Conservation (phyloP, 2,888 invertebrate genomes). For the Lomographa bimaculata region DNA sequence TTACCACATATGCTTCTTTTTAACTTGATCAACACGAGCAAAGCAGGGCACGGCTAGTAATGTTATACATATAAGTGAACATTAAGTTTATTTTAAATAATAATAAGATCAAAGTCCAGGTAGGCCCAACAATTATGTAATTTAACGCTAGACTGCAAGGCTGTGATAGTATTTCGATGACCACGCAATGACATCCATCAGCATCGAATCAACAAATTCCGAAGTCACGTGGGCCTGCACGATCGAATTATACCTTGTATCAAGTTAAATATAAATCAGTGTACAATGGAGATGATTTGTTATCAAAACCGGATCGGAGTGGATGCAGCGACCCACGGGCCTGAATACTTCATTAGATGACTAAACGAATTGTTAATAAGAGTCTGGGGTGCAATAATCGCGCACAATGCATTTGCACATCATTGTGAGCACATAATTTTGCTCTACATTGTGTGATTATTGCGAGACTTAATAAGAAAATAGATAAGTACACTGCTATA, state of each 20-base stretch:
- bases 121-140: too few species aligned
- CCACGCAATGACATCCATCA: neutral
- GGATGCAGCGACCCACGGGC: constrained; percentile 32
- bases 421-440: constrained; percentile 32
- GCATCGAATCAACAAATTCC: neutral
- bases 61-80: too few species aligned
- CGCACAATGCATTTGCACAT: constrained; percentile 56
- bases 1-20: too few species aligned
- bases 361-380: constrained; percentile 64
- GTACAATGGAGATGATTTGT: constrained; percentile 62
- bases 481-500: too few species aligned
- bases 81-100: too few species aligned
- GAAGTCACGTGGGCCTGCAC: constrained; percentile 2
- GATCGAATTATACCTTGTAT: too few species aligned
- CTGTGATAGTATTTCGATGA: too few species aligned
- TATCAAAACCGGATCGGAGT: constrained; percentile 54
- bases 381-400: constrained; percentile 50
- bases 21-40: too few species aligned
- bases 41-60: too few species aligned
- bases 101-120: too few species aligned
- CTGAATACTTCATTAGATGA: constrained; percentile 80
- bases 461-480: neutral
- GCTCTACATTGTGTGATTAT: constrained; percentile 19
- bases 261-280: constrained; percentile 52
- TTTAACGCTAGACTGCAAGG: too few species aligned